These are phyloP conservation scores for Serrognathus titanus DNA, from an alignment of 2,888 invertebrate species.

Conservation along the genomic window DNA sequence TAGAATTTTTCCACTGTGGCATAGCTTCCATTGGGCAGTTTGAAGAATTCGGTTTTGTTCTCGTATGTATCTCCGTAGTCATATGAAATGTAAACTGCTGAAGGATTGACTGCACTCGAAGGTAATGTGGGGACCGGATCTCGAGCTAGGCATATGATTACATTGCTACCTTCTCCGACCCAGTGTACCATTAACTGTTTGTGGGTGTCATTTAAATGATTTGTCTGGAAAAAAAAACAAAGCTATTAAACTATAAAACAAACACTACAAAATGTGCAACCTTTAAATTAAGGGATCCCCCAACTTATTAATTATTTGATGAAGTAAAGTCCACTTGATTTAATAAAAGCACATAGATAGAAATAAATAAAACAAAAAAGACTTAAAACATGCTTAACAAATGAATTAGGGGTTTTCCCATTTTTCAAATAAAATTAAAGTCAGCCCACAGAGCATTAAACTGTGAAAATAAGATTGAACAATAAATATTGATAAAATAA, in stretches of 20 bases:
- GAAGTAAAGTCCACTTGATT: no score
- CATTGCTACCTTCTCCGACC: slow-evolving; percentile 84
- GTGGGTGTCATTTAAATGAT: slow-evolving; percentile 77
- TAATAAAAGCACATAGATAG: no score
- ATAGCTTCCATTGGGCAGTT: slow-evolving; percentile 53
- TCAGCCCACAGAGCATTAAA: no score
- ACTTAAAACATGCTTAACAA: no score
- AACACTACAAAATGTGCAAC: no score
- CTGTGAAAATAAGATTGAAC: no score
- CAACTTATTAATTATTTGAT: no score
- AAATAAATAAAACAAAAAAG: no score
- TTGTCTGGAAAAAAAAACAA: slow-evolving; percentile 58
- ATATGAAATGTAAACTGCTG: slow-evolving; percentile 80
- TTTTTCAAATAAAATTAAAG: no score
- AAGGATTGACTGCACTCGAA: slow-evolving; percentile 52
- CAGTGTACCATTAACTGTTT: slow-evolving; percentile 89
- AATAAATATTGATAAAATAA: no score
- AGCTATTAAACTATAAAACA: not conserved
- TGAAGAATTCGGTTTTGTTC: slow-evolving; percentile 69
- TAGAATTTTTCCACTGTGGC: slow-evolving; percentile 81
- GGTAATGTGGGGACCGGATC: slow-evolving; percentile 59
- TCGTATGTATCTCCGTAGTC: slow-evolving; percentile 80
- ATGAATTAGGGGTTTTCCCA: no score
- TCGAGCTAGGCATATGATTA: slow-evolving; percentile 81
- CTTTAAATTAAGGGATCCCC: no score